Evolutionary conservation across 2,888 invertebrate species (phyloP), one percentile per base, ranked within the genome.

Genomic region (Diadromus collaris): DNA sequence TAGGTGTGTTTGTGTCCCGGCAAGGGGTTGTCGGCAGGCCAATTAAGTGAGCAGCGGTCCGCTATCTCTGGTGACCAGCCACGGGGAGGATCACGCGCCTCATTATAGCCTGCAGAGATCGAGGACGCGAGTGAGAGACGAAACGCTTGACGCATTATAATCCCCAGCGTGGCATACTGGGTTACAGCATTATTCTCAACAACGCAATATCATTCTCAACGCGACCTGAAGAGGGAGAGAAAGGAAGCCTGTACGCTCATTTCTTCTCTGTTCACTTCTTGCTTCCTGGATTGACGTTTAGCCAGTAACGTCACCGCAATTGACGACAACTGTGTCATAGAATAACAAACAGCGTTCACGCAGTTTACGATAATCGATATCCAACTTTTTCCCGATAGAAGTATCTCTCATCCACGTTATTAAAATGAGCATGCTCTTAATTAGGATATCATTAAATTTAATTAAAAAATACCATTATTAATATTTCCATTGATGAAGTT

Each of bases 51-150:
- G 85, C 85, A 85, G 83, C 83, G 76, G 82, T 83, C 82, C 83
- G 87, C 88, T 88, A 88, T 88, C 88, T 88, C 87, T 83, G 84
- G 84, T 82, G 83, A 80, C 85, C 88, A 88, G 88, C 85, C 84
- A 83, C 83, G 85, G 83, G 38, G 85, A 85, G 86, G 84, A 83
- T 83, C 85, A 85, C 86, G 87, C 88, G 86, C 85, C 88, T 88
- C 88, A 88, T 88, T 88, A 88, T 87, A 86, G 86, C 82, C 84
- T 82, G 81, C 85, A 84, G 85, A 63, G 56, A 65, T 60, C 60
- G 73, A 58, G 67, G 32, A 48, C 21, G 63, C 34, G 65, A 65
- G 73, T 46, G 58, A 74, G 73, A 74, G 38, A 60, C 27, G 38
- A 41, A 67, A 34, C 58, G 73, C 38, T 60, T 51, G 46, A 24